Evolutionary conservation across 2,113 vertebrate species (phyloP).

Genomic region (Dipodomys spectabilis): DNA sequence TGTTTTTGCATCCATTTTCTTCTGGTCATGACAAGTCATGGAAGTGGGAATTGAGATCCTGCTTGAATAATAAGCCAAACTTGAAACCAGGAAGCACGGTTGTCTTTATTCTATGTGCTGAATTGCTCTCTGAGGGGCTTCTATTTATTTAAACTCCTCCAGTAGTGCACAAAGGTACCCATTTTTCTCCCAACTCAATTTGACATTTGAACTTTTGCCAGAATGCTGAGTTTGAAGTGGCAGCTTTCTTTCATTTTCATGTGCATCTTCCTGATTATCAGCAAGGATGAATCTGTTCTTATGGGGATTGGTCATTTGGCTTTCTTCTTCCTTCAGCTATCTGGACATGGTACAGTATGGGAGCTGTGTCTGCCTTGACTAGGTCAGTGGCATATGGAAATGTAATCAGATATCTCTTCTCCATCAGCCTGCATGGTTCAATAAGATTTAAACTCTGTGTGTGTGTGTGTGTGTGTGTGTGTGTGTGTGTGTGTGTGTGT

Average conservation of each 20-base stretch:
- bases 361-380: background rate
- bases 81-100: background rate
- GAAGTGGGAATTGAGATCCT: background rate
- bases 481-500: too few species aligned
- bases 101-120: background rate
- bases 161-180: background rate
- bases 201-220: slow-evolving; percentile 47
- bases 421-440: background rate
- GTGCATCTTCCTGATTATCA: slow-evolving; percentile 36
- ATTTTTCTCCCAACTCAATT: slow-evolving; percentile 34
- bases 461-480: too few species aligned
- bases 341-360: background rate
- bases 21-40: background rate
- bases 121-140: background rate
- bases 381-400: background rate
- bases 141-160: background rate
- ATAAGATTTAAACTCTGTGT: background rate
- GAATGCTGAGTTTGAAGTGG: background rate
- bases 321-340: slow-evolving; percentile 44
- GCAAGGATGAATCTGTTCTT: background rate
- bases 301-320: background rate
- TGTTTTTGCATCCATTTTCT: background rate
- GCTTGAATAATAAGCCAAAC: background rate
- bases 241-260: slow-evolving; percentile 28
- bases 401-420: background rate